Conservation (phyloP, 2,888 invertebrate species). For the Agrypnus murinus region DNA sequence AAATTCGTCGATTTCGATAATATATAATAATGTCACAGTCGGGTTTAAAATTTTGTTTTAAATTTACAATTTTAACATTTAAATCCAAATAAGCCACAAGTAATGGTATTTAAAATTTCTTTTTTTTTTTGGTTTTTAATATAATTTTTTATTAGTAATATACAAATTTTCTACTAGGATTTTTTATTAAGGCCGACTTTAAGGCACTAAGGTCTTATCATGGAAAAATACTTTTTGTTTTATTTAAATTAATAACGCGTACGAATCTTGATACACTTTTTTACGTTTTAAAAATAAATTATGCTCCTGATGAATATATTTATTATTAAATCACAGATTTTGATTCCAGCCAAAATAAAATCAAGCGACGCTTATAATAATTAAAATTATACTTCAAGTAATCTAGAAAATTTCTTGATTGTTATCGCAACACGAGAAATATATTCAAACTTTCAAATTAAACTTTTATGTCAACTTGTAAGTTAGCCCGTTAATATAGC, state of each 20-base stretch:
- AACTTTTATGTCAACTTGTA: slow-evolving; percentile 34
- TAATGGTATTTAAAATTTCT: slow-evolving; percentile 61
- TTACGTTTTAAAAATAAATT: slow-evolving; percentile 38
- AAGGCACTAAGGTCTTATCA: slow-evolving; percentile 71
- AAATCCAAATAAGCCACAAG: slow-evolving; percentile 66
- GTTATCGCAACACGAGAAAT: slow-evolving; percentile 35
- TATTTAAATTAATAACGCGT: too few relatives aligned
- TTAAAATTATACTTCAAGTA: too few relatives aligned
- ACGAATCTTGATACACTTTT: background rate
- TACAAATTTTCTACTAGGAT: slow-evolving; percentile 69
- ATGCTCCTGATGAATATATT: slow-evolving; percentile 34
- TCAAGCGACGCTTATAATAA: slow-evolving; percentile 10
- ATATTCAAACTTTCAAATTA: slow-evolving; percentile 10
- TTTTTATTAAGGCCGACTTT: slow-evolving; percentile 69
- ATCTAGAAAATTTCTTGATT: slow-evolving; percentile 35
- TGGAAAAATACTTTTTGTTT: slow-evolving; percentile 67
- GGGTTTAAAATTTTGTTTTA: slow-evolving; percentile 59
- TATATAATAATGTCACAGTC: slow-evolving; percentile 58
- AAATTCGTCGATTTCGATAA: slow-evolving; percentile 22
- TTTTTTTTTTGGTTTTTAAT: slow-evolving; percentile 63
- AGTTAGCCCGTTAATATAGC: slow-evolving; percentile 50
- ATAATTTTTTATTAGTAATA: slow-evolving; percentile 66
- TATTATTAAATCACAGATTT: slow-evolving; percentile 65
- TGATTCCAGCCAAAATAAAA: slow-evolving; percentile 46
- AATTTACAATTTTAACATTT: slow-evolving; percentile 32